phyloP scores from a whole-genome alignment of 2,888 invertebrate genomes.

The Timandra comae region DNA sequence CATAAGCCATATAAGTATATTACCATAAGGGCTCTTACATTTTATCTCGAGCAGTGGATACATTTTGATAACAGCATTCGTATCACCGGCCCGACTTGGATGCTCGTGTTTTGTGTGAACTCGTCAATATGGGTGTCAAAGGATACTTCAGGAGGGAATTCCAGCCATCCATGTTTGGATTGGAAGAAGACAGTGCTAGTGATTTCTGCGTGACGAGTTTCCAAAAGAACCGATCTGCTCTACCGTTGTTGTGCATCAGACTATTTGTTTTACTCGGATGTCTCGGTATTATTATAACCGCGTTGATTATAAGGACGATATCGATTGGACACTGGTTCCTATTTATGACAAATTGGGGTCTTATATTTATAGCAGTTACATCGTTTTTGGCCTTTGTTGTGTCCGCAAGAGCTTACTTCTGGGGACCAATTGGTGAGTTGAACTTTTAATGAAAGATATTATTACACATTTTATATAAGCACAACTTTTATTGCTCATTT shows the following conservation, averaged over 20 bases:
- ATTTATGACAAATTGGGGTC: slow-evolving; percentile 62
- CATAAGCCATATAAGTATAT: no score
- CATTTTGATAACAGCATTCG: background rate
- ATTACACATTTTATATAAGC: background rate
- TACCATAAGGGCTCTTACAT: no score
- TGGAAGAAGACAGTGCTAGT: slow-evolving; percentile 41
- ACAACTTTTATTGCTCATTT: no score
- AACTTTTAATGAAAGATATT: no score
- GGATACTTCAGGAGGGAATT: slow-evolving; percentile 50
- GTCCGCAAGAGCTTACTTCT: slow-evolving; percentile 34
- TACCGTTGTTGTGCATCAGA: slow-evolving; percentile 44
- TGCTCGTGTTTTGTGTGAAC: background rate
- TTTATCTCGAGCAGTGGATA: no score
- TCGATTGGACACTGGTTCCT: slow-evolving; percentile 43
- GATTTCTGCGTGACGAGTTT: slow-evolving; percentile 51
- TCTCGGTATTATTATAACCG: slow-evolving; percentile 36
- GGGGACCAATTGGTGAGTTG: slow-evolving; percentile 53
- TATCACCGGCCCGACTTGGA: background rate
- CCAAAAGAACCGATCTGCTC: slow-evolving; percentile 40
- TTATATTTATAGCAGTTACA: slow-evolving; percentile 42
- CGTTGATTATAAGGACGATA: slow-evolving; percentile 23
- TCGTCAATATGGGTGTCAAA: no score
- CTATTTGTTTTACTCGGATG: slow-evolving; percentile 43
- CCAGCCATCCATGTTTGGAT: slow-evolving; percentile 29
- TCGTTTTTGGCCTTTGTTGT: slow-evolving; percentile 41